phyloP scores from a whole-genome alignment of 2,113 vertebrate species.

The Pavo muticus region DNA sequence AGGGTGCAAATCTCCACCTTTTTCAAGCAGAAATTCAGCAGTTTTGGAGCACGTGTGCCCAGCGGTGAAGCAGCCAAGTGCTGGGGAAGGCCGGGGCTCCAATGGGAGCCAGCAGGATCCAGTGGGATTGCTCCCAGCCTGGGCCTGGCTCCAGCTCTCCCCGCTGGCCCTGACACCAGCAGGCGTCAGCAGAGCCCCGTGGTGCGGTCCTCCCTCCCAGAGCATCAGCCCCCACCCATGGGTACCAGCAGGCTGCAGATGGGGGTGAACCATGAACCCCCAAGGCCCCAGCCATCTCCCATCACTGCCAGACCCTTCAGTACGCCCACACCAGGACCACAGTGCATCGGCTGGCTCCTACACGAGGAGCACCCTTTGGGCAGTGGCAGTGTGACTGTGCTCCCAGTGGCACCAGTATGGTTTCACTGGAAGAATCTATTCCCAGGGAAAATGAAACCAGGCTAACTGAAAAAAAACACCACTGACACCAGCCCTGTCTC shows the following conservation, averaged over 20 bases:
- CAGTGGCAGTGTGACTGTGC: neutral
- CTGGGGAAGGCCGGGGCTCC: conserved; percentile 22
- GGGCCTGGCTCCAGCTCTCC: neutral
- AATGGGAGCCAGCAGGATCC: neutral
- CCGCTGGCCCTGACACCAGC: neutral
- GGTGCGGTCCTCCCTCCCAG: neutral
- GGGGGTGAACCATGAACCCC: no score
- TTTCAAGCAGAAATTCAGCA: neutral
- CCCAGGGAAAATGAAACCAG: neutral
- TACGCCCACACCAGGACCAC: rapidly evolving
- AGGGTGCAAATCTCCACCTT: neutral
- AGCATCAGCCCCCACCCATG: rapidly evolving
- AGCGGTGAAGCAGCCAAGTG: conserved; percentile 12
- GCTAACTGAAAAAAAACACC: neutral
- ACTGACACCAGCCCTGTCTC: neutral
- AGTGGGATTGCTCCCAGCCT: neutral
- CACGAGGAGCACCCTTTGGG: rapidly evolving
- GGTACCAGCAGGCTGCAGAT: no score
- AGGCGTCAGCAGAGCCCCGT: conserved; percentile 50
- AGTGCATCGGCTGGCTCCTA: rapidly evolving
- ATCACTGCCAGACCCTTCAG: rapidly evolving
- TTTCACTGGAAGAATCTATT: neutral
- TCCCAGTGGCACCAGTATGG: neutral
- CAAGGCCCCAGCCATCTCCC: neutral
- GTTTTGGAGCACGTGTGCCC: neutral